Percentiles rank a stretch among this genome's conserved stretches.
Conservation (phyloP, 2,888 invertebrate genomes). For the Zygogramma bicolorata region DNA sequence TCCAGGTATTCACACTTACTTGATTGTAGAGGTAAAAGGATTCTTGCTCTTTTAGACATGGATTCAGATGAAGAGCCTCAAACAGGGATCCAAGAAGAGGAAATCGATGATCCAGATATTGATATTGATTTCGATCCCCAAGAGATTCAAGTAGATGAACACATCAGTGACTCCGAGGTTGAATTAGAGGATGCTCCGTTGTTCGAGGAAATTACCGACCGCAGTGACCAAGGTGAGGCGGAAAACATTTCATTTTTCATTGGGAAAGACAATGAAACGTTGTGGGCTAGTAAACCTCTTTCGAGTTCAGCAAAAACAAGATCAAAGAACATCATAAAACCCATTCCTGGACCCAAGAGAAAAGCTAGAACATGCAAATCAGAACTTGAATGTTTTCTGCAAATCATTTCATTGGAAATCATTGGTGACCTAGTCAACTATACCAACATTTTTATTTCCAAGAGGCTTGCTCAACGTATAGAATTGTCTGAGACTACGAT, state of each 20-base stretch:
- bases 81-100: not conserved
- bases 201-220: not conserved
- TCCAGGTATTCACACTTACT: too few species aligned
- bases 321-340: not conserved
- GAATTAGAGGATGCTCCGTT: not conserved
- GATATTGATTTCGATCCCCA: not conserved
- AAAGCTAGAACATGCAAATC: not conserved
- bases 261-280: not conserved
- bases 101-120: not conserved
- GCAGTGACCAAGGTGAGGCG: not conserved
- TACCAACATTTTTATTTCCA: not conserved
- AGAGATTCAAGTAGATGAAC: not conserved
- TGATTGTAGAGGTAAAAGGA: too few species aligned
- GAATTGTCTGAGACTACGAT: too few species aligned
- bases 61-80: too few species aligned
- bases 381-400: not conserved
- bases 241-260: not conserved
- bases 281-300: not conserved
- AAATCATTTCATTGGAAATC: not conserved
- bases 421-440: not conserved
- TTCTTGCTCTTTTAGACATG: too few species aligned
- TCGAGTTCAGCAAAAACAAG: not conserved
- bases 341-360: not conserved
- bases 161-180: not conserved
- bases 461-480: too few species aligned